These are phyloP conservation scores for Latrodectus hesperus DNA, from an alignment of 2,888 invertebrate genomes.

Conservation along the genomic window DNA sequence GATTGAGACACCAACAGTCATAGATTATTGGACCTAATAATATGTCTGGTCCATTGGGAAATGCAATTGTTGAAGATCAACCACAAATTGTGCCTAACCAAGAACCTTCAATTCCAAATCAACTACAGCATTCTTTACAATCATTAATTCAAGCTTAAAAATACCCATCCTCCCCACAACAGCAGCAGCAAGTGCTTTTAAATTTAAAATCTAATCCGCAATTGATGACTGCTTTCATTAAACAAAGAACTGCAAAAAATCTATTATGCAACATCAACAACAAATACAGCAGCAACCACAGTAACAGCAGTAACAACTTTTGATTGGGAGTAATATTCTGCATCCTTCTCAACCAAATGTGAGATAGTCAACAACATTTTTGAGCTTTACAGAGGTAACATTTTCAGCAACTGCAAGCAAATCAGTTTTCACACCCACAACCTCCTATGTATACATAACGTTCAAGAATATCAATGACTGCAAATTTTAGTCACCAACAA, in stretches of 20 bases:
- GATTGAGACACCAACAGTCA: constrained; percentile 72
- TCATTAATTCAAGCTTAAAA: constrained; percentile 91
- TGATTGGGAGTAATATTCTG: constrained; percentile 13
- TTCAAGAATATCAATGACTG: constrained; percentile 44
- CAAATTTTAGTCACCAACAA: constrained; percentile 60
- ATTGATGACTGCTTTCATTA: constrained; percentile 95
- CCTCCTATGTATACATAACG: constrained; percentile 72
- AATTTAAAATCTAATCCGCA: constrained; percentile 95
- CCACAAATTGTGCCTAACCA: constrained; percentile 37
- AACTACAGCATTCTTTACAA: constrained; percentile 73
- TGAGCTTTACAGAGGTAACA: constrained; percentile 72
- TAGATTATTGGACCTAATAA: constrained; percentile 71
- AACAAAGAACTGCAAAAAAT: constrained; percentile 78
- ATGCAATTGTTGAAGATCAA: constrained; percentile 64
- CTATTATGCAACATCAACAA: constrained; percentile 36
- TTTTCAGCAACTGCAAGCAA: constrained; percentile 73
- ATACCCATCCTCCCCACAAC: constrained; percentile 91
- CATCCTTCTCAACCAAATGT: constrained; percentile 61
- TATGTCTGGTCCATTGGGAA: constrained; percentile 53
- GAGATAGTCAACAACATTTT: constrained; percentile 62
- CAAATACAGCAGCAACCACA: constrained; percentile 70
- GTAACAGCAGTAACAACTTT: constrained; percentile 74
- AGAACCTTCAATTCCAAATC: constrained; percentile 73
- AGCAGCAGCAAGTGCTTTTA: constrained; percentile 89
- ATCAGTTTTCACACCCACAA: constrained; percentile 71